phyloP scores from a whole-genome alignment of 2,888 invertebrate genomes.

The Hypomecis atomaria region DNA sequence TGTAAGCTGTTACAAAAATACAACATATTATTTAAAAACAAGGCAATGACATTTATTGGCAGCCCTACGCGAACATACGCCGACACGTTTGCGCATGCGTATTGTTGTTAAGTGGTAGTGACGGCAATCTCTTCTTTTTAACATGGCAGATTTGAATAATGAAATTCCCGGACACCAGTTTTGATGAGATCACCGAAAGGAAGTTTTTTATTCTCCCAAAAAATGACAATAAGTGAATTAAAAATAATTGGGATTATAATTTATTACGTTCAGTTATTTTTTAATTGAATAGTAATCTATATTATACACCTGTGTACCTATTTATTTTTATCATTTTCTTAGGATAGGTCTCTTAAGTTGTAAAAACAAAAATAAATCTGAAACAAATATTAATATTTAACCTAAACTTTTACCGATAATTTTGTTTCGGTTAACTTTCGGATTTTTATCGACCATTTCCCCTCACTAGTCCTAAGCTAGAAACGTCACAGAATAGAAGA shows the following conservation, averaged over 20 bases:
- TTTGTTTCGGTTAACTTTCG: neutral
- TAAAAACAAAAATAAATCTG: too few relatives aligned
- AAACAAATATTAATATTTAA: too few relatives aligned
- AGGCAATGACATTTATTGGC: neutral
- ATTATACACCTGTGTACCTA: neutral
- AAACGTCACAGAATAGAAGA: neutral
- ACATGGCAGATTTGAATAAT: constrained; percentile 16
- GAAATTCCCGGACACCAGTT: constrained; percentile 10
- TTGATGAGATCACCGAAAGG: constrained; percentile 3
- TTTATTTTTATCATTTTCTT: too few relatives aligned
- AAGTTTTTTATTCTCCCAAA: neutral
- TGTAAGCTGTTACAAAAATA: too few relatives aligned
- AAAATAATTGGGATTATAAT: too few relatives aligned
- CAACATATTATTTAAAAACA: too few relatives aligned
- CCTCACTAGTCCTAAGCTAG: constrained; percentile 15
- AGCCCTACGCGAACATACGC: constrained; percentile 22
- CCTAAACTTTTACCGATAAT: too few relatives aligned
- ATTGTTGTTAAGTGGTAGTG: constrained; percentile 40
- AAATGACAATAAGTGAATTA: too few relatives aligned
- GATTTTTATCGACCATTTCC: constrained; percentile 2
- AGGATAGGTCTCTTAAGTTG: too few relatives aligned
- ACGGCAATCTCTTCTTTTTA: constrained; percentile 19
- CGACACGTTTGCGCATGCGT: constrained; percentile 41
- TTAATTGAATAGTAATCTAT: neutral
- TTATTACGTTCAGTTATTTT: too few relatives aligned